These are phyloP conservation scores for Parotia lawesii DNA, from an alignment of 2,113 vertebrate species.

Conservation along the genomic window DNA sequence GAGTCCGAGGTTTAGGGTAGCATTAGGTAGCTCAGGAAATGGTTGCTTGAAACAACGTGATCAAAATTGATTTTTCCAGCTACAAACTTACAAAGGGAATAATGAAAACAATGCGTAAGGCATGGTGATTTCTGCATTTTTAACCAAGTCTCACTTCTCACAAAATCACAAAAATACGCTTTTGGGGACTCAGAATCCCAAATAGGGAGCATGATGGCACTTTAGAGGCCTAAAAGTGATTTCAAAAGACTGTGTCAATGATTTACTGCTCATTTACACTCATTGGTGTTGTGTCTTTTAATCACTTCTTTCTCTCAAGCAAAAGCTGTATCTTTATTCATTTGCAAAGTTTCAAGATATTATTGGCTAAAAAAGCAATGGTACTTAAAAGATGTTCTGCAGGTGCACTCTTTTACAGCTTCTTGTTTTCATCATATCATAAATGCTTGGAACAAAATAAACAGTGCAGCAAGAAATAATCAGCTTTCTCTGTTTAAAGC, in stretches of 20 bases:
- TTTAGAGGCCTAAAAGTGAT: slow-evolving; percentile 2
- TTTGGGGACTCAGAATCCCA: neutral
- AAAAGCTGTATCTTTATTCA: neutral
- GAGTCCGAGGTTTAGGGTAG: neutral
- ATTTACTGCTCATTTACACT: neutral
- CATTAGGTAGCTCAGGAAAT: neutral
- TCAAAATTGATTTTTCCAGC: neutral
- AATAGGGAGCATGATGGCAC: neutral
- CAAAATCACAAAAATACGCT: neutral
- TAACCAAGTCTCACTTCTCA: neutral
- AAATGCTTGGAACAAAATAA: slow-evolving; percentile 40
- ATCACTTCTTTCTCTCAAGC: slow-evolving; percentile 23
- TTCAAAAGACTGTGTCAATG: neutral
- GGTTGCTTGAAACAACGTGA: neutral
- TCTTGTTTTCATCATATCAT: slow-evolving; percentile 30
- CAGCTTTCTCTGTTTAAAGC: slow-evolving; percentile 6
- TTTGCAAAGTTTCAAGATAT: slow-evolving; percentile 9
- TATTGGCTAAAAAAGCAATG: slow-evolving; percentile 20
- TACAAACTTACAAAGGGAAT: neutral
- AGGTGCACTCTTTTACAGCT: slow-evolving; percentile 53
- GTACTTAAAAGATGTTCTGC: slow-evolving; percentile 41
- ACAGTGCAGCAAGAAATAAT: slow-evolving; percentile 36
- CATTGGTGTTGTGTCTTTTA: neutral
- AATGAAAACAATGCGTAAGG: neutral
- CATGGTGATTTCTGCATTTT: neutral